These are phyloP conservation scores for Coregonus clupeaformis DNA, from an alignment of 2,113 vertebrate species.

Conservation along the genomic window DNA sequence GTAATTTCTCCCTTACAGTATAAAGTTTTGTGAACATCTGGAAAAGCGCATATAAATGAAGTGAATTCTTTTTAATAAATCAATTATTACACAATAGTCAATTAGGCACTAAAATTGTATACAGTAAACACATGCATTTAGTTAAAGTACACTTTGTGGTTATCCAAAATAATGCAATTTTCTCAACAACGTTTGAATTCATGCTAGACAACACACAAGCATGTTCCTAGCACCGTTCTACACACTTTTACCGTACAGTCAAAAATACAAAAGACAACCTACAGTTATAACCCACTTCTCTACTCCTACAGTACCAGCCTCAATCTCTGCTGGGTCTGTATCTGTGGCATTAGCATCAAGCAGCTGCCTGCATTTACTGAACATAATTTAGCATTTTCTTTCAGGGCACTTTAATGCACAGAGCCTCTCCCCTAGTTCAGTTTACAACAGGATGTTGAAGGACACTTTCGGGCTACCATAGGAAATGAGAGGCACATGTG, in stretches of 20 bases:
- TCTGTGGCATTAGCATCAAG: conserved; percentile 83
- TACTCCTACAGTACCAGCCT: conserved; percentile 72
- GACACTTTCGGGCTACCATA: conserved; percentile 82
- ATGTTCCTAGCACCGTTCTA: conserved; percentile 78
- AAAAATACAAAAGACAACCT: conserved; percentile 88
- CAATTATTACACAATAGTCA: not conserved
- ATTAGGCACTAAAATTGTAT: not conserved
- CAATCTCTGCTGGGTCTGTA: conserved; percentile 83
- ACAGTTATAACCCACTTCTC: conserved; percentile 88
- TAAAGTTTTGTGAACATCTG: no score
- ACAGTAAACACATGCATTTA: conserved; percentile 1
- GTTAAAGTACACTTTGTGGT: not conserved
- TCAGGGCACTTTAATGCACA: conserved; percentile 84
- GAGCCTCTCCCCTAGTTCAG: conserved; percentile 82
- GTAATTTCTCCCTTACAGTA: no score
- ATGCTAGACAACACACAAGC: no score
- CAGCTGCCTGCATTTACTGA: conserved; percentile 89
- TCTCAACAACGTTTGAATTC: not conserved
- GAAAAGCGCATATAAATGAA: no score
- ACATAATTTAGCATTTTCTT: conserved; percentile 73
- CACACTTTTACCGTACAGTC: conserved; percentile 85
- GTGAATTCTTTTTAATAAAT: no score
- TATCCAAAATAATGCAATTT: not conserved
- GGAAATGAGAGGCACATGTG: conserved; percentile 81
- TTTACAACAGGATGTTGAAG: conserved; percentile 77